phyloP scores from a whole-genome alignment of 2,113 vertebrate genomes.

The Anolis sagrei region DNA sequence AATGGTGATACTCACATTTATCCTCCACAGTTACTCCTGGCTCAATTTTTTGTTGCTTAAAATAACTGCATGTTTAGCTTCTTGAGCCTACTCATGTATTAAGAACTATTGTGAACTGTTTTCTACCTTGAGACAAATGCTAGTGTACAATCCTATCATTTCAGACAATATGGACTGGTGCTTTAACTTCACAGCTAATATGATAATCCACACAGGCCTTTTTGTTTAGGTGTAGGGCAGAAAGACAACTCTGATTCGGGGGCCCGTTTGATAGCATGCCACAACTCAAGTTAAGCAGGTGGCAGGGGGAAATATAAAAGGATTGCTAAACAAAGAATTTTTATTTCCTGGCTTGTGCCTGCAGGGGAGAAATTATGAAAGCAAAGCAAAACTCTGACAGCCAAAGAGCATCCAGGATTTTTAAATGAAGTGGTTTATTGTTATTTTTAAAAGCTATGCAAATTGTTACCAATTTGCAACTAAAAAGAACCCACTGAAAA shows the following conservation, averaged over 20 bases:
- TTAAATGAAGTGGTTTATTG: constrained; percentile 51
- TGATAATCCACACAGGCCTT: not conserved
- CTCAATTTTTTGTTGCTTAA: not conserved
- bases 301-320: constrained; percentile 71
- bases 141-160: not conserved
- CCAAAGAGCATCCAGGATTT: constrained; percentile 65
- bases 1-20: too few relatives aligned
- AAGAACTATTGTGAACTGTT: not conserved
- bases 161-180: constrained; percentile 18
- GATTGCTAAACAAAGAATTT: constrained; percentile 72
- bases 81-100: not conserved
- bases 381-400: constrained; percentile 67
- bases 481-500: constrained; percentile 53
- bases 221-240: constrained; percentile 24
- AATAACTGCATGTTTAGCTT: not conserved
- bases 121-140: constrained; percentile 9
- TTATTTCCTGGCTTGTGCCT: constrained; percentile 73
- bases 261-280: constrained; percentile 62
- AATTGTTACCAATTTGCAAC: constrained; percentile 71
- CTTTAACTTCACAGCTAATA: constrained; percentile 14
- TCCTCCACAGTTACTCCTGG: not conserved
- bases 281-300: constrained; percentile 73
- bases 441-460: constrained; percentile 72
- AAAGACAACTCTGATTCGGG: constrained; percentile 32
- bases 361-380: constrained; percentile 75